Percentiles rank a stretch among this genome's conserved stretches.
Evolutionary conservation across 2,113 vertebrate species (phyloP).

Genomic region (Pithys albifrons): DNA sequence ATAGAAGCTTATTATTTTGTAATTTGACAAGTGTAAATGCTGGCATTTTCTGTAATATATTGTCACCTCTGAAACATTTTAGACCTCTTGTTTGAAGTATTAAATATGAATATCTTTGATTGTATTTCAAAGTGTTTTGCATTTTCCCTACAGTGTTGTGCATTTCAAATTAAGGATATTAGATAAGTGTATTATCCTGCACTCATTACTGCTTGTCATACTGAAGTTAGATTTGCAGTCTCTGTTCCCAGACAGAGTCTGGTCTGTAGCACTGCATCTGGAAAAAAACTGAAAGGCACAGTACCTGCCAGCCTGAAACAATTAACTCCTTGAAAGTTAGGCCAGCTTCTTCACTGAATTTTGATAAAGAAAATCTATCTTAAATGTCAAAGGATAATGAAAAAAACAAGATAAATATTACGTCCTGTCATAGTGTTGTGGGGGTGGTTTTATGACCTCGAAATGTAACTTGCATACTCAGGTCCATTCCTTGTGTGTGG

Average conservation of each 20-base stretch:
- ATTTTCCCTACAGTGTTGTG: neutral
- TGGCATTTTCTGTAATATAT: constrained; percentile 9
- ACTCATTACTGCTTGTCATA: neutral
- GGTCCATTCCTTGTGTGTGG: neutral
- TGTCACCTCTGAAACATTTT: constrained; percentile 18
- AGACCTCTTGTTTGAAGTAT: constrained; percentile 28
- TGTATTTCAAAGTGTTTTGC: constrained; percentile 24
- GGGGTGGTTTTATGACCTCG: fast-evolving
- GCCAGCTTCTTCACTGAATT: neutral
- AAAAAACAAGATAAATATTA: neutral
- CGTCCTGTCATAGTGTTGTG: neutral
- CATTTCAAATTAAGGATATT: constrained; percentile 31
- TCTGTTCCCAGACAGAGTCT: neutral
- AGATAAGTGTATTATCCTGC: neutral
- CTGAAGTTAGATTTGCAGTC: neutral
- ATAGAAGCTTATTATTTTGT: constrained; percentile 29
- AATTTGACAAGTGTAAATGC: constrained; percentile 31
- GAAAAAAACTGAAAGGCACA: neutral
- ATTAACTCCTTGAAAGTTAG: neutral
- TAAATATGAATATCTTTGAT: constrained; percentile 37
- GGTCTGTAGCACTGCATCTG: neutral
- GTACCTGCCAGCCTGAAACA: neutral
- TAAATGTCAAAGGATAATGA: neutral
- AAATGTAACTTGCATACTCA: neutral
- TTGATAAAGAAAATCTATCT: neutral